phyloP scores from a whole-genome alignment of 2,888 invertebrate species.

The Epirrhoe tristata region DNA sequence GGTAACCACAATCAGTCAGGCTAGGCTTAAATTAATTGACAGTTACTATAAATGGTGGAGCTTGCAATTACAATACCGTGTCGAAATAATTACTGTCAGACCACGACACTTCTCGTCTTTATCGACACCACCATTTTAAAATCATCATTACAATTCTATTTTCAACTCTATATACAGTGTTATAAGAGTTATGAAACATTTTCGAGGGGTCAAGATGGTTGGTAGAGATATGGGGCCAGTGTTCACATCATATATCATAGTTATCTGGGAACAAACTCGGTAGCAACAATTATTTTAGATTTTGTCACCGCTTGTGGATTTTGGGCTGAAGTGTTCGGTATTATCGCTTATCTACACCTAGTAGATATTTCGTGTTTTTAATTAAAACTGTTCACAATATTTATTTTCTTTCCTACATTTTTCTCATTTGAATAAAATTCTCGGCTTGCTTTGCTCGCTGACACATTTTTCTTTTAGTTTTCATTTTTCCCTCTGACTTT shows the following conservation, averaged over 20 bases:
- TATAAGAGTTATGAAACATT: slow-evolving; percentile 18
- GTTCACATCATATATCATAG: slow-evolving; percentile 63
- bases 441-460: too few relatives aligned
- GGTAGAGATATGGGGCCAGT: slow-evolving; percentile 45
- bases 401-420: neutral
- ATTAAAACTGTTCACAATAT: slow-evolving; percentile 22
- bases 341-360: slow-evolving; percentile 40
- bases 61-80: slow-evolving; percentile 57
- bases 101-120: slow-evolving; percentile 53
- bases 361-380: slow-evolving; percentile 29
- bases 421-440: too few relatives aligned
- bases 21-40: slow-evolving; percentile 49
- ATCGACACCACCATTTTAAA: slow-evolving; percentile 30
- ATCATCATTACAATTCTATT: slow-evolving; percentile 2
- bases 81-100: slow-evolving; percentile 58
- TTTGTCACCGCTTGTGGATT: slow-evolving; percentile 54
- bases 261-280: slow-evolving; percentile 61
- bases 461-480: too few relatives aligned
- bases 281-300: slow-evolving; percentile 67
- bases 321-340: slow-evolving; percentile 48
- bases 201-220: slow-evolving; percentile 40
- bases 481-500: too few relatives aligned
- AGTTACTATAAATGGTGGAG: slow-evolving; percentile 43
- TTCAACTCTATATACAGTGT: slow-evolving; percentile 15
- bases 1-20: neutral